Evolutionary conservation across 1,140 invertebrate genomes (phyloP), one percentile per base, ranked within the genome.

Genomic region (Agraylea sexmaculata): DNA sequence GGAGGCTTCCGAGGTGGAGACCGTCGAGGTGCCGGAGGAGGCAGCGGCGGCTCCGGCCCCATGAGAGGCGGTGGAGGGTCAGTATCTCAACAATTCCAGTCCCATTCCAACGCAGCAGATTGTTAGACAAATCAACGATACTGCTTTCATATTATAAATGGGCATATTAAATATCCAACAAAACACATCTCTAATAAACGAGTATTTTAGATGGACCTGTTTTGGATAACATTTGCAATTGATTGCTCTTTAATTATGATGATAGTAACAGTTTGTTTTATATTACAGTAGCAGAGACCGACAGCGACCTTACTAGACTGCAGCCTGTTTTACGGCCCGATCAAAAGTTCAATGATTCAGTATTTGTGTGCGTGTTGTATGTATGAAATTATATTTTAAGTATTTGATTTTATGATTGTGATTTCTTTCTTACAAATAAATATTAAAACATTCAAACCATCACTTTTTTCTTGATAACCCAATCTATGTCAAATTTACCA

Each of bases 51-150:
- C 6, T 54, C 63, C 4, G 63, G 74, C 20, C 74, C 75, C 11
- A 77, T 77, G 74, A 56, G 76, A 40, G 69, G 73, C 18, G 72
- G 71, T 21, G 68, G 70, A 51, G 71, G 68, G 71, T 74, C 45
- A 62, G 53, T 53, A 29, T 42, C 31, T 21, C 13, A 11, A 8
- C 6, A 19, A 35, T 8, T 33, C 12, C 12, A 21, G 10, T 10
- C 27, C 28, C 37, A 38, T 32, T 22, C 25, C 40, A 42, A 47
- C 37, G 41, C 45, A 30, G 38, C 41, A 40, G 42, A 37, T 16
- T 16, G 32, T 27, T 43, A 31, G 16, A 10, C 15, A 8, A 43
- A n/a, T n/a, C 20, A 22, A 34, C 17, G 21, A 41, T 25, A 50
- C 42, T 47, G 19, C 35, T 29, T 36, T 47, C 41, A 40, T 48